Evolutionary conservation across 2,113 vertebrate species (phyloP).

Genomic region (Vimba vimba): DNA sequence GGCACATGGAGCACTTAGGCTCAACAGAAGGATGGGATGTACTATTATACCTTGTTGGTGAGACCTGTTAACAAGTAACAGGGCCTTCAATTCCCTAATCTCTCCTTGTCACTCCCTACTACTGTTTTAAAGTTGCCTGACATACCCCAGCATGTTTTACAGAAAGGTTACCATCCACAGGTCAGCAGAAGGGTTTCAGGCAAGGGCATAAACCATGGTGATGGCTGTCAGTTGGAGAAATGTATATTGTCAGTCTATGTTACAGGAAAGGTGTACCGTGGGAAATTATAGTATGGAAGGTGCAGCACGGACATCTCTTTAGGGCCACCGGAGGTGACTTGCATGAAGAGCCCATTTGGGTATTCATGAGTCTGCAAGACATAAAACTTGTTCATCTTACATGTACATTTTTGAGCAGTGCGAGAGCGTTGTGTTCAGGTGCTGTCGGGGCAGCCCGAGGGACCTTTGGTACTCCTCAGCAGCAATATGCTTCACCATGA

Average conservation of each 20-base stretch:
- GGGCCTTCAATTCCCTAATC: constrained; percentile 74
- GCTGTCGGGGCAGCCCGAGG: constrained; percentile 25
- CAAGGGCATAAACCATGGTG: constrained; percentile 62
- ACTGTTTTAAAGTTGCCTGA: constrained; percentile 67
- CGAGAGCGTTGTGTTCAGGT: constrained; percentile 45
- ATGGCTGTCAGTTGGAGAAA: constrained; percentile 65
- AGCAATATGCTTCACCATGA: neutral
- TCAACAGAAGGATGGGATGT: constrained; percentile 63
- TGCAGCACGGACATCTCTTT: constrained; percentile 13
- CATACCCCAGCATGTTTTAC: constrained; percentile 69
- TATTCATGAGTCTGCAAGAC: constrained; percentile 59
- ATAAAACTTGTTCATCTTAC: constrained; percentile 49
- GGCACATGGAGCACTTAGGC: constrained; percentile 64
- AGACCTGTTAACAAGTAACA: constrained; percentile 75
- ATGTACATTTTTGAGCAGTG: constrained; percentile 58
- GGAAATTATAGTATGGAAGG: constrained; percentile 50
- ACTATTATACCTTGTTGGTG: constrained; percentile 69
- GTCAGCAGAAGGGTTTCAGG: constrained; percentile 50
- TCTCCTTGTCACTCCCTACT: constrained; percentile 71
- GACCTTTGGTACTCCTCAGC: constrained; percentile 9
- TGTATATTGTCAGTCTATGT: constrained; percentile 66
- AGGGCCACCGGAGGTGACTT: constrained; percentile 51
- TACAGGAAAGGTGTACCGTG: constrained; percentile 38
- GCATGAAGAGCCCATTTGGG: constrained; percentile 42
- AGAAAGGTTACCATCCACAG: constrained; percentile 56